Base-by-base conservation (phyloP, 2,113 vertebrate genomes). In the Pseudopipra pipra region DNA sequence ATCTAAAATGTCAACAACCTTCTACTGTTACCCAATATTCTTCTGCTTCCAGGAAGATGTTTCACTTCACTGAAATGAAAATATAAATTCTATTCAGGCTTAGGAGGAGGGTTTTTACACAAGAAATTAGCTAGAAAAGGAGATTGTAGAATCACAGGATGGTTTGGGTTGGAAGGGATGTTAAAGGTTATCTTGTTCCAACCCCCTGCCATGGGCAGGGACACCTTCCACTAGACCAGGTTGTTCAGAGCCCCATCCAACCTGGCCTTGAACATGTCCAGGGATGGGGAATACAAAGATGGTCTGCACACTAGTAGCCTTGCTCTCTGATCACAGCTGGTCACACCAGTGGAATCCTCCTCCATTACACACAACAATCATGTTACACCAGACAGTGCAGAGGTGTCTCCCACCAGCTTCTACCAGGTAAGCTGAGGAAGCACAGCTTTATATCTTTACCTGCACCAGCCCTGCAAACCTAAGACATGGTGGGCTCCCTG, bases 11-110 rank as follows among this genome's bases (percentile, higher is more conserved):
- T 43, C 80, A 89, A 58, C 43, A 86, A 37, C 23, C 59, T 90
- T 63, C 75, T 67, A 16, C 35, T 71, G 59, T 55, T 76, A 70
- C 78, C 18, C 35, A 88, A 43, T 59, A 62, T 3, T 44, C 39
- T 59, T 73, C 56, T 85, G 75, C 81, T 91, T 94, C 59, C 43
- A 86, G 51, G 23, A 83, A 71, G 46, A 44, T 31, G 43, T 30
- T 84, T 74, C 43, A 58, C 66, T 76, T 37, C 47, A n/a, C 55
- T 63, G 31, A 72, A 85, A 61, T 4, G 25, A 27, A 79, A 46
- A 35, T 51, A n/a, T 59, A 56, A 87, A 56, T 61, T 25, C 11
- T 35, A 0, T 11, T 73, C 18, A 68, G 81, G 78, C 17, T 86
- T 27, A 52, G 43, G 27, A 88, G 14, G 31, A 59, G 30, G 46